Conservation (phyloP, 2,797 vertebrate genomes). For the Aythya fuligula region DNA sequence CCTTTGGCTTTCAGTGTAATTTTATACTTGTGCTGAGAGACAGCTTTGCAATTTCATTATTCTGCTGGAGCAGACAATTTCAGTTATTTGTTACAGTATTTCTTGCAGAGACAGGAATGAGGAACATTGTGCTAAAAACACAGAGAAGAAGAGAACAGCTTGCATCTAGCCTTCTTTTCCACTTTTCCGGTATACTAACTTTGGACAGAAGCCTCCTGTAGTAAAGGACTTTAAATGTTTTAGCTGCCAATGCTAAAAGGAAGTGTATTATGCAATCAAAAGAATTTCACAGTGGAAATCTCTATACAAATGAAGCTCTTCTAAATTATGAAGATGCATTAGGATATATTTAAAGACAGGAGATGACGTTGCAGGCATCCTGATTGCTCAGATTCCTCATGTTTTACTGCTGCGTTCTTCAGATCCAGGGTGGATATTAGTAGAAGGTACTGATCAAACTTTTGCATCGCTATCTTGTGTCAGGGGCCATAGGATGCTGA, state of each 20-base stretch:
- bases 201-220: not conserved
- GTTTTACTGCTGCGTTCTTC: not conserved
- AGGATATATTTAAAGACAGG: not conserved
- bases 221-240: not conserved
- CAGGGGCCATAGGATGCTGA: fast-evolving
- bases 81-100: not conserved
- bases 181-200: not conserved
- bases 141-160: not conserved
- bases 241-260: not conserved
- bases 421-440: not conserved
- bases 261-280: not conserved
- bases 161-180: not conserved
- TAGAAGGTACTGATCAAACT: not conserved
- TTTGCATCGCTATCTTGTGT: not conserved
- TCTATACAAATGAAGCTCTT: not conserved
- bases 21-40: too few relatives aligned
- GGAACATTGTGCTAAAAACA: not conserved
- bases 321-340: not conserved
- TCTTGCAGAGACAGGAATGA: not conserved
- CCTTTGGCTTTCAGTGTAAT: too few relatives aligned
- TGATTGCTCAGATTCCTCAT: not conserved
- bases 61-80: not conserved
- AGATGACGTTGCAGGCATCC: not conserved
- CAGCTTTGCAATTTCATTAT: not conserved
- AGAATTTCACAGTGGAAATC: not conserved